phyloP scores from a whole-genome alignment of 2,888 invertebrate species.

The Dorcus parallelipipedus region DNA sequence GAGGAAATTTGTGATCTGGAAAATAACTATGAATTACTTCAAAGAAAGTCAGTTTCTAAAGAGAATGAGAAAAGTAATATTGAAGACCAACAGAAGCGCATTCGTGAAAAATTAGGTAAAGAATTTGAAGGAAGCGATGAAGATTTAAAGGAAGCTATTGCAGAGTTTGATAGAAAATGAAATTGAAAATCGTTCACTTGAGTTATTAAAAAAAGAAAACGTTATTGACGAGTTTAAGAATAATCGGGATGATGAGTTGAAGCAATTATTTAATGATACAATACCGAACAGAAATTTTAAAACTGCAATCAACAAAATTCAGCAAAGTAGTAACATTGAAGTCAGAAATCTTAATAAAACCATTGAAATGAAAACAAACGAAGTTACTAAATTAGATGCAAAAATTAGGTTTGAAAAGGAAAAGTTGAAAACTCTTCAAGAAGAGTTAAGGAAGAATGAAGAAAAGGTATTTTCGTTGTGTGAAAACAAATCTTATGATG shows the following conservation, averaged over 20 bases:
- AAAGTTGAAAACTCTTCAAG: slow-evolving; percentile 58
- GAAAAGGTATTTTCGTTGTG: slow-evolving; percentile 44
- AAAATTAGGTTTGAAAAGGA: slow-evolving; percentile 61
- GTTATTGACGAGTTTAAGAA: slow-evolving; percentile 62
- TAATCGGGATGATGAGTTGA: slow-evolving; percentile 65
- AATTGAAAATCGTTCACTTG: slow-evolving; percentile 57
- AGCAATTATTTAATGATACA: slow-evolving; percentile 57
- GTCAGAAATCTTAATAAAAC: slow-evolving; percentile 4
- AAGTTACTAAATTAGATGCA: slow-evolving; percentile 59
- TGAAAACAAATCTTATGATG: slow-evolving; percentile 60
- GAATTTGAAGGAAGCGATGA: slow-evolving; percentile 63
- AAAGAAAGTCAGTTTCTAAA: slow-evolving; percentile 49
- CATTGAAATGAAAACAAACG: slow-evolving; percentile 45
- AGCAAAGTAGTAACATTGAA: slow-evolving; percentile 45
- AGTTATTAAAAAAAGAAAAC: slow-evolving; percentile 51
- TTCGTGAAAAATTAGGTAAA: slow-evolving; percentile 60
- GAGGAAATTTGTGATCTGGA: slow-evolving; percentile 45
- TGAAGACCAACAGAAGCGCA: slow-evolving; percentile 53
- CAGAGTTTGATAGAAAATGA: slow-evolving; percentile 58
- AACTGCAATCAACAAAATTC: slow-evolving; percentile 52
- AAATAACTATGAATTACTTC: slow-evolving; percentile 37
- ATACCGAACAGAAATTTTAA: slow-evolving; percentile 63
- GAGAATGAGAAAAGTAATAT: slow-evolving; percentile 56
- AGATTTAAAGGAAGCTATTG: slow-evolving; percentile 60
- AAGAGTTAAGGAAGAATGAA: slow-evolving; percentile 52